Base-by-base conservation (phyloP, 2,113 vertebrate genomes). In the Sander vitreus region DNA sequence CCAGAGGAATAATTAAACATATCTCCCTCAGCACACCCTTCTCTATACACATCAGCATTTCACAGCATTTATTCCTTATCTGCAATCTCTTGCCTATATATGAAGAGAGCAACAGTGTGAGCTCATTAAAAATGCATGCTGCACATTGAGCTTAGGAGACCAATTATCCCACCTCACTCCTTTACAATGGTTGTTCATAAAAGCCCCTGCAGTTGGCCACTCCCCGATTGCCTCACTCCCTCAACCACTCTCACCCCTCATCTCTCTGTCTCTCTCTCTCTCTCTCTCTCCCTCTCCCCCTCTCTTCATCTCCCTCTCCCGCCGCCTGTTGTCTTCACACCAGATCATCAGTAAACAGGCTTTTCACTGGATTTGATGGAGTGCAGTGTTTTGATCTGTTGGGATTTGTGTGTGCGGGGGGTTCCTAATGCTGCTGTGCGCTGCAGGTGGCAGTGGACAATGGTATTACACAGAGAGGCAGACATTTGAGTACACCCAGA, bases 51-150 rank as follows among this genome's bases (percentile, higher is more conserved):
- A 66, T 58, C 71, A 65, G 50, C 39, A 43, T 58, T 85, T 85
- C 55, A 62, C 67, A 18, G 70, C 47, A 53, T 84, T 80, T 86
- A 54, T 80, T 48, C 55, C 63, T 72, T 39, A 80, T 91, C 69
- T 72, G 73, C 60, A 60, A 73, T 88, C 83, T 78, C 80, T 72
- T 77, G 73, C 68, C 80, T 90, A 80, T 92, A 84, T 85, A 85
- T 88, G 78, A 90, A 89, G 87, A 77, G 73, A 90, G 85, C 85
- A 91, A 91, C 89, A 90, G 88, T 76, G 89, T 85, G 80, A 73
- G 60, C 87, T 89, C 78, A 91, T 93, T 90, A 93, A 93, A 94
- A 81, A 92, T 93, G 75, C 87, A 93, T 86, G 87, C 87, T 80
- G 78, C 67, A 76, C 86, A 86, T 88, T 79, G 89, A 88, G 92